phyloP scores from a whole-genome alignment of 2,888 invertebrate species.

The Campopleginae sp. region DNA sequence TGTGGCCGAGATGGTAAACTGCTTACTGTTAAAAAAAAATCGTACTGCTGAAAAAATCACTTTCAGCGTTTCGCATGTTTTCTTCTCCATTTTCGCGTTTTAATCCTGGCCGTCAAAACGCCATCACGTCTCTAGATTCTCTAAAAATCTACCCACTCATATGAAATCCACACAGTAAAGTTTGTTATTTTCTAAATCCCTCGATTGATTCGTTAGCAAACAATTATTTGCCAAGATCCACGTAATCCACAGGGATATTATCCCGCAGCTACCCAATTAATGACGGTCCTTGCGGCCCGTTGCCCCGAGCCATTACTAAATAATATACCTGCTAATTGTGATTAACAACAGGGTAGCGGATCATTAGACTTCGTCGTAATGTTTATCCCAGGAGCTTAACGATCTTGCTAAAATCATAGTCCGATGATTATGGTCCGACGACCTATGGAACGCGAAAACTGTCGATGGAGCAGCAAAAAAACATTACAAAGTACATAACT shows the following conservation, averaged over 20 bases:
- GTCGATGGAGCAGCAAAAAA: no score
- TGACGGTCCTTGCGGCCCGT: constrained; percentile 24
- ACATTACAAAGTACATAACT: not conserved
- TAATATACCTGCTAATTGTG: constrained; percentile 71
- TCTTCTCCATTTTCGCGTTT: no score
- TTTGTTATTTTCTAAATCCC: constrained; percentile 13
- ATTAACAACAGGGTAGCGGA: constrained; percentile 63
- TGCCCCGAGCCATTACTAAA: constrained; percentile 64
- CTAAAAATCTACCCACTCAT: not conserved
- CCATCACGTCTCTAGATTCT: not conserved
- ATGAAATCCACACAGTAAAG: constrained; percentile 4
- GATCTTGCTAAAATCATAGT: no score
- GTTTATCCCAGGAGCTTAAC: not conserved
- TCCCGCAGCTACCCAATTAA: constrained; percentile 40
- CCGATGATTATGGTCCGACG: not conserved
- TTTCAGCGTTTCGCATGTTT: not conserved
- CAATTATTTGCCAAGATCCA: not conserved
- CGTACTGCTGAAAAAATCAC: not conserved
- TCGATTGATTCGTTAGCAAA: constrained; percentile 8
- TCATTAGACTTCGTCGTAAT: not conserved
- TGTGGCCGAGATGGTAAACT: constrained; percentile 7
- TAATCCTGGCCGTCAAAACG: not conserved
- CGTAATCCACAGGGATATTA: constrained; percentile 50
- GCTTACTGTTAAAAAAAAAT: constrained; percentile 5
- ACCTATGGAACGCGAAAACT: not conserved